A percentile compares a stretch with the other conserved stretches of the same genome.
Conservation (phyloP, 2,113 vertebrate genomes). For the Ondatra zibethicus region DNA sequence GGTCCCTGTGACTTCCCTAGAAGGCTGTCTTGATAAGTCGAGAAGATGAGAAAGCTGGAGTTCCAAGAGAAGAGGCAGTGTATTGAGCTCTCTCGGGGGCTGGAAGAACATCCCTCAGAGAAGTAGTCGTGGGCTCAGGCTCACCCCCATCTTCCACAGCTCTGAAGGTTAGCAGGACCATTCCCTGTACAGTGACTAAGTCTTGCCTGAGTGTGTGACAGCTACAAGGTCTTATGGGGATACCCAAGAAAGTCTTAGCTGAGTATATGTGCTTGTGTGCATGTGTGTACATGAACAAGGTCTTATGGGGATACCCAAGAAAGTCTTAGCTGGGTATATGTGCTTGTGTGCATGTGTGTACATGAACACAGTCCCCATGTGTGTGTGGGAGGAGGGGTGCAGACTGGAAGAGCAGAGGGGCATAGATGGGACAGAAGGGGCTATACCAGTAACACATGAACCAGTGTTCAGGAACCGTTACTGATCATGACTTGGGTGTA, state of each 20-base stretch:
- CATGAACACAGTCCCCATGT: accelerated
- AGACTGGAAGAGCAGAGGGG: neutral
- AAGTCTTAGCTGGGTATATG: too few relatives aligned
- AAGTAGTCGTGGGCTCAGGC: neutral
- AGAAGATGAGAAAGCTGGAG: neutral
- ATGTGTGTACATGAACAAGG: too few relatives aligned
- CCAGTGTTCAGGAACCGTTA: neutral
- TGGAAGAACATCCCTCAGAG: neutral
- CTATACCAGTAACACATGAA: neutral
- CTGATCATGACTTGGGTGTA: neutral
- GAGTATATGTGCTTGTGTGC: neutral
- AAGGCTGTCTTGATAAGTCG: neutral
- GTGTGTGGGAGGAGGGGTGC: accelerated
- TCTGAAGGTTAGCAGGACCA: neutral
- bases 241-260: neutral
- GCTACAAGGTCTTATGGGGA: neutral
- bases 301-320: too few relatives aligned
- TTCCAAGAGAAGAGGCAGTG: neutral
- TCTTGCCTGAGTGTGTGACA: neutral
- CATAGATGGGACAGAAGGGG: neutral
- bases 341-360: too few relatives aligned
- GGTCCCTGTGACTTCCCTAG: neutral
- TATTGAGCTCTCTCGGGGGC: neutral
- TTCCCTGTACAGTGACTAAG: accelerated
- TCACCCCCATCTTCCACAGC: neutral